Evolutionary conservation across 2,888 invertebrate genomes (phyloP).

Genomic region (Galeopsomyia nigrocyanea): DNA sequence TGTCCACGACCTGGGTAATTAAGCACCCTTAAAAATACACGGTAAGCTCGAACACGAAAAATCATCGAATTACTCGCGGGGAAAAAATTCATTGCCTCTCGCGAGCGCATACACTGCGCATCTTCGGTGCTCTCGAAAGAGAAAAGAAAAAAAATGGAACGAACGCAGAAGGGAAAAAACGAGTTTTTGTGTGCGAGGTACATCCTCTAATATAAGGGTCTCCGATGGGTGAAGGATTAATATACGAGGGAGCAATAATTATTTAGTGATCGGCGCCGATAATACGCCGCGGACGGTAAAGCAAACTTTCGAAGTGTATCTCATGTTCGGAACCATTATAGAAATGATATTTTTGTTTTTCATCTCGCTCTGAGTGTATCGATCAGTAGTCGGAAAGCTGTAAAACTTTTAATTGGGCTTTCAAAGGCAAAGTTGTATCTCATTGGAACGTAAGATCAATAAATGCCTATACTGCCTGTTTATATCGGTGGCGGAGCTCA

Average conservation of each 20-base stretch:
- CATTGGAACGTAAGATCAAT: too few relatives aligned
- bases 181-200: not conserved
- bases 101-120: too few relatives aligned
- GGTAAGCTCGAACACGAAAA: conserved; percentile 10
- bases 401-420: too few relatives aligned
- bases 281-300: not conserved
- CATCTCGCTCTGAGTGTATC: too few relatives aligned
- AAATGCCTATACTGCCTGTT: too few relatives aligned
- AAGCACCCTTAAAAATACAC: not conserved
- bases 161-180: not conserved
- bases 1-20: conserved; percentile 16
- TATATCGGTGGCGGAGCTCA: too few relatives aligned
- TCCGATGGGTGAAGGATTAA: conserved; percentile 36
- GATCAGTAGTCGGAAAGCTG: too few relatives aligned
- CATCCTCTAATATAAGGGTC: conserved; percentile 32
- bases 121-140: not conserved
- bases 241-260: conserved; percentile 40
- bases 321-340: not conserved
- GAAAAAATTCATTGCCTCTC: conserved; percentile 33
- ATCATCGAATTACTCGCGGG: conserved; percentile 18
- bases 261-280: conserved; percentile 35
- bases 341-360: not conserved
- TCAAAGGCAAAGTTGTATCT: too few relatives aligned
- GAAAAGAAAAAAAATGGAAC: not conserved
- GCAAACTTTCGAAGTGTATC: not conserved